Conservation (phyloP, 2,113 vertebrate species). For the Aramus guarauna region DNA sequence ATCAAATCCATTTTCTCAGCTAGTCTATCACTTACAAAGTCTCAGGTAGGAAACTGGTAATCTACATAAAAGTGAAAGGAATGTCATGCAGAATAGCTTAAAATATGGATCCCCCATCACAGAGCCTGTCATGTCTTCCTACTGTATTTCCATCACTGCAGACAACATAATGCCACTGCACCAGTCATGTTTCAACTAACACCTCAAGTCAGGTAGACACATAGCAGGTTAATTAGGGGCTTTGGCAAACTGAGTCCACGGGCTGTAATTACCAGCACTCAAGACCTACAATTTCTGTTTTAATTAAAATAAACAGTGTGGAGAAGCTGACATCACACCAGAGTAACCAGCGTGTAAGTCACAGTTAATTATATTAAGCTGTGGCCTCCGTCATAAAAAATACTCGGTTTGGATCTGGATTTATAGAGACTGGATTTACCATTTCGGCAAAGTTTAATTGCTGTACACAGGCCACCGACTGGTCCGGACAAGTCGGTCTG, state of each 20-base stretch:
- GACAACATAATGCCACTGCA: slow-evolving; percentile 62
- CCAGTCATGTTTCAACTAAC: slow-evolving; percentile 77
- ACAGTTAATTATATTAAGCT: slow-evolving; percentile 78
- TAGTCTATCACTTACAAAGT: slow-evolving; percentile 44
- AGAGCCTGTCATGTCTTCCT: slow-evolving; percentile 41
- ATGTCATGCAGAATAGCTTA: slow-evolving; percentile 52
- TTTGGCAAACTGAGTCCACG: slow-evolving; percentile 78
- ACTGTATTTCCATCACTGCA: slow-evolving; percentile 60
- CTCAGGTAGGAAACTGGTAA: slow-evolving; percentile 30
- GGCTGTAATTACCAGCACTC: slow-evolving; percentile 80
- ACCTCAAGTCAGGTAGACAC: slow-evolving; percentile 78
- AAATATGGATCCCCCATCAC: slow-evolving; percentile 15
- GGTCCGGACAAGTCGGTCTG: slow-evolving; percentile 41
- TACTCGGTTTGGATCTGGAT: slow-evolving; percentile 40
- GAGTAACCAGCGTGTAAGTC: slow-evolving; percentile 75
- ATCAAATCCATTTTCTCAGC: slow-evolving; percentile 38
- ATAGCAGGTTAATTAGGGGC: slow-evolving; percentile 83
- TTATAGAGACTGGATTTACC: slow-evolving; percentile 42
- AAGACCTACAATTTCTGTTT: slow-evolving; percentile 83
- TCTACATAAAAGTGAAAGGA: slow-evolving; percentile 63
- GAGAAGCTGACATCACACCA: slow-evolving; percentile 80
- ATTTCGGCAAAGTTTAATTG: slow-evolving; percentile 66
- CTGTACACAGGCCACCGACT: slow-evolving; percentile 25
- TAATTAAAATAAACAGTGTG: slow-evolving; percentile 86
- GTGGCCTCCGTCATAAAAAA: slow-evolving; percentile 66